Evolutionary conservation across 2,888 invertebrate genomes (phyloP).

Genomic region (Aricia artaxerxes): DNA sequence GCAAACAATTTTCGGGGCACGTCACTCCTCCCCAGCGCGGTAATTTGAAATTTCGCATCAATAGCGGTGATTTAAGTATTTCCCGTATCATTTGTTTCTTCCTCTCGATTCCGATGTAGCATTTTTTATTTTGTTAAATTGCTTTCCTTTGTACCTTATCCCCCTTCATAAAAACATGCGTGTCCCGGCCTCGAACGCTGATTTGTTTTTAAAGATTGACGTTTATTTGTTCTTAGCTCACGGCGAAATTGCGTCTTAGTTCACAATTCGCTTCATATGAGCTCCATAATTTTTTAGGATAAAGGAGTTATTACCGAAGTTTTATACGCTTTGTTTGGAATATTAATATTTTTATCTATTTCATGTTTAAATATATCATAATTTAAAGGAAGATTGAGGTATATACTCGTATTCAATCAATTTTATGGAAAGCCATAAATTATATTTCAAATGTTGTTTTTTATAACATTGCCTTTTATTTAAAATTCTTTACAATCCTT

Average conservation of each 20-base stretch:
- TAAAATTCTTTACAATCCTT: too few species aligned
- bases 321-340: not conserved
- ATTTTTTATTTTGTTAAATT: conserved; percentile 78
- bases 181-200: conserved; percentile 61
- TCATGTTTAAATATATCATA: too few species aligned
- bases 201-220: conserved; percentile 75
- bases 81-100: conserved; percentile 77
- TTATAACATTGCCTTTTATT: too few species aligned
- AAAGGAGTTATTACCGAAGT: conserved; percentile 1
- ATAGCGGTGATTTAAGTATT: conserved; percentile 76
- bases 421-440: too few species aligned
- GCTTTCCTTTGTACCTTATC: conserved; percentile 71
- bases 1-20: conserved; percentile 46
- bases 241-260: conserved; percentile 60
- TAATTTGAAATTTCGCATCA: conserved; percentile 68
- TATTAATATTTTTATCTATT: too few species aligned
- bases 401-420: too few species aligned
- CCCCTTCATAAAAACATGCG: conserved; percentile 68
- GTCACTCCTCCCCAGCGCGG: conserved; percentile 46
- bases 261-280: conserved; percentile 32
- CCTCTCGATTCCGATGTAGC: conserved; percentile 62
- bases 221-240: conserved; percentile 73
- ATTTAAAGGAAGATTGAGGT: too few species aligned
- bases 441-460: too few species aligned
- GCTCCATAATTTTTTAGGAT: conserved; percentile 10